Evolutionary conservation across 2,888 invertebrate species (phyloP), one percentile per base, ranked within the genome.

Genomic region (Stenotaenia linearis): DNA sequence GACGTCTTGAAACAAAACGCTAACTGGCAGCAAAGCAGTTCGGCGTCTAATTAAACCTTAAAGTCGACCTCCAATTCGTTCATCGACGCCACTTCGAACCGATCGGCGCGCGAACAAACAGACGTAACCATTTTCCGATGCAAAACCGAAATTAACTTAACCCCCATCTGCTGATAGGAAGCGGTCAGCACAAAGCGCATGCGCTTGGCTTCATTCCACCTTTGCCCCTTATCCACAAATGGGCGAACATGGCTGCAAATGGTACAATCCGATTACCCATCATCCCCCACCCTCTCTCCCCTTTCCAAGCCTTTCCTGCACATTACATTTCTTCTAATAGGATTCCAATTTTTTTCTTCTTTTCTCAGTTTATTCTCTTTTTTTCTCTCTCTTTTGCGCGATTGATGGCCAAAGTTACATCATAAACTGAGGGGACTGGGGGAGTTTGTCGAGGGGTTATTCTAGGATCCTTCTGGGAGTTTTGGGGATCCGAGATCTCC

Each of bases 101-200:
- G n/a, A n/a, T n/a, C n/a, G n/a, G n/a, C n/a, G 45, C 45, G 61
- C 23, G 7, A 1, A 23, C 61, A 61, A 61, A 61, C 9, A 45
- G 15, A 37, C 5, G 2, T 12, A 37, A 37, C 37, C 12, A 37
- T 12, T 37, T 37, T 37, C 1, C 9, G 12, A 2, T 2, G 40
- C 40, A 40, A 40, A 40, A 12, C 15, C 40, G 1, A 45, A 61
- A 61, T 61, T 61, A 61, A 61, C 10, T 61, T 61, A 61, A 61
- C 61, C 61, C 50, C 61, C 61, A 61, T 45, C 61, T 61, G 61
- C 23, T 61, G 61, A 61, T 23, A 61, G 61, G 23, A 61, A 61
- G 61, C 61, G 61, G 61, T 61, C 61, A 61, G 61, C 61, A 61
- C 61, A 61, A 61, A 61, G 61, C 61, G 61, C 61, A 61, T 61